Conservation (phyloP, 2,888 invertebrate genomes). For the Tinea pellionella region DNA sequence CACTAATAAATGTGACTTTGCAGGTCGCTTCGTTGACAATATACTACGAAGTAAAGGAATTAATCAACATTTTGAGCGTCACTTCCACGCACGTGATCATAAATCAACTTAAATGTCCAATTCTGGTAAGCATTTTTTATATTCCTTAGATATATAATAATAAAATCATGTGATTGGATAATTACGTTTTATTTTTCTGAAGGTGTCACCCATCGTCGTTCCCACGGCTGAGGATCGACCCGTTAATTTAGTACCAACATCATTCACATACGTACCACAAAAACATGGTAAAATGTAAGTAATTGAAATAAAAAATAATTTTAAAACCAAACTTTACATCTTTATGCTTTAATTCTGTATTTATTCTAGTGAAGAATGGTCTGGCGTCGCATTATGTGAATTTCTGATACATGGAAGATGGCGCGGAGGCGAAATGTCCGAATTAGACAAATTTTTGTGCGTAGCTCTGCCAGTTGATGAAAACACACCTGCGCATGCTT, state of each 20-base stretch:
- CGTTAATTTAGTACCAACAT: conserved; percentile 26
- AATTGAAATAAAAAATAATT: too few species aligned
- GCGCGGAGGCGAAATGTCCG: conserved; percentile 34
- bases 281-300: conserved; percentile 27
- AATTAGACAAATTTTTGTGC: conserved; percentile 34
- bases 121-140: conserved; percentile 49
- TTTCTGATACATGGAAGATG: conserved; percentile 40
- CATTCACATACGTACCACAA: conserved; percentile 33
- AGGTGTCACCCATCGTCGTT: conserved; percentile 26
- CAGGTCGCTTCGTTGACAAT: conserved; percentile 74
- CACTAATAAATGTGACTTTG: neutral
- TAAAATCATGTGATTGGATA: neutral
- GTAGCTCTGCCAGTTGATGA: conserved; percentile 25
- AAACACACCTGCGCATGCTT: conserved; percentile 13
- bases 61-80: conserved; percentile 74
- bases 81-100: conserved; percentile 72
- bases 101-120: conserved; percentile 66
- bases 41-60: conserved; percentile 72
- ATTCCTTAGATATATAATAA: neutral
- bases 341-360: too few species aligned
- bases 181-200: neutral
- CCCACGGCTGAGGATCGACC: conserved; percentile 24
- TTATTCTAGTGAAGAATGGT: conserved; percentile 17
- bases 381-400: conserved; percentile 34
- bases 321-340: too few species aligned